Evolutionary conservation across 2,888 invertebrate species (phyloP).

Genomic region (Lepidocyrtinus sp.): DNA sequence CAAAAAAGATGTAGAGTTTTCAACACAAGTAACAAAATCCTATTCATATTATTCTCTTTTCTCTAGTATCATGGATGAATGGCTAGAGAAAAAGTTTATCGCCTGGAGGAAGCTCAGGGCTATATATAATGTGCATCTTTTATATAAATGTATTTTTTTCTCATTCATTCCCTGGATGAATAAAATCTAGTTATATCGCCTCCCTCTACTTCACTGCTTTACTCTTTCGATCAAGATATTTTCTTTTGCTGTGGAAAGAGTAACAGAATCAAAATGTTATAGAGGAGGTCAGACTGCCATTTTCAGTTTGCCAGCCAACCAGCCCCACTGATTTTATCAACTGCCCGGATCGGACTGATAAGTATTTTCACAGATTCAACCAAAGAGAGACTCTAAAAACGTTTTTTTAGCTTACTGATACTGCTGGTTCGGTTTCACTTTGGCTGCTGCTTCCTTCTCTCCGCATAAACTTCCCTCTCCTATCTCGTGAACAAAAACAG

Average conservation of each 20-base stretch:
- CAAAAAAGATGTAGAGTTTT: conserved; percentile 37
- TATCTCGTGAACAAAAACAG: background rate
- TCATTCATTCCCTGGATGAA: too few species aligned
- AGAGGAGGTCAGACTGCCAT: conserved; percentile 66
- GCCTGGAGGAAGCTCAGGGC: conserved; percentile 54
- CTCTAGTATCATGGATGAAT: conserved; percentile 38
- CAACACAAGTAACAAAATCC: conserved; percentile 41
- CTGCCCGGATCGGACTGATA: conserved; percentile 68
- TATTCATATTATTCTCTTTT: conserved; percentile 43
- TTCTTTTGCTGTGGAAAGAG: conserved; percentile 11
- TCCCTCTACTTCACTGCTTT: background rate
- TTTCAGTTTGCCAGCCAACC: conserved; percentile 51
- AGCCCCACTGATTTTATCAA: conserved; percentile 64
- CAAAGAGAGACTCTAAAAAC: background rate
- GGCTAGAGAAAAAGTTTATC: conserved; percentile 47
- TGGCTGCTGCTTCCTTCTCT: background rate
- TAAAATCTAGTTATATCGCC: background rate
- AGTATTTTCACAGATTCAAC: conserved; percentile 65
- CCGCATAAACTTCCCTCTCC: background rate
- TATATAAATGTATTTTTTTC: conserved; percentile 23
- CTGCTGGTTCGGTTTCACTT: background rate
- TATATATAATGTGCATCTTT: conserved; percentile 23
- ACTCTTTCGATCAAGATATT: background rate
- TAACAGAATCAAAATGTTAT: conserved; percentile 9
- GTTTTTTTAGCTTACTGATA: background rate